A percentile compares a stretch with the other conserved stretches of the same genome.
Conservation (phyloP, 2,797 vertebrate species). For the Trachurus trachurus region DNA sequence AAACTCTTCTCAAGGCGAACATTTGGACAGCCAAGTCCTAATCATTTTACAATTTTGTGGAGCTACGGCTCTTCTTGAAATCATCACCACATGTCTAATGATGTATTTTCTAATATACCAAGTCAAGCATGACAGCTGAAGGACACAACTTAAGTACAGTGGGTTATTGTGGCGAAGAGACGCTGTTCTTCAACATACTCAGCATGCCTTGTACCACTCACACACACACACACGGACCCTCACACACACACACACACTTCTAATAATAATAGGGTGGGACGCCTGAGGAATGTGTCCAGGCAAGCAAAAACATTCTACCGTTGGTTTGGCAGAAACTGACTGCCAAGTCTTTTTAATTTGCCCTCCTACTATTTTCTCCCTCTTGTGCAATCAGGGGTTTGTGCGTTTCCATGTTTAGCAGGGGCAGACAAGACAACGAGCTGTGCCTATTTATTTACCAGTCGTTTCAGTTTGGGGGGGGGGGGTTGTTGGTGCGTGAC, state of each 20-base stretch:
- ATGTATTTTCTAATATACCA: constrained; percentile 48
- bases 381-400: constrained; percentile 69
- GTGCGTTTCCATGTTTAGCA: constrained; percentile 67
- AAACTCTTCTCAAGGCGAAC: constrained; percentile 29
- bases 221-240: constrained; percentile 21
- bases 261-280: constrained; percentile 85
- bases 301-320: constrained; percentile 78
- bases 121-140: constrained; percentile 59
- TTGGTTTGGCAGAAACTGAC: constrained; percentile 71
- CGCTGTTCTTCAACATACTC: constrained; percentile 55
- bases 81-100: constrained; percentile 57
- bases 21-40: constrained; percentile 31
- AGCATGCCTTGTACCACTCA: constrained; percentile 58
- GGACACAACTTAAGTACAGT: constrained; percentile 48
- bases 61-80: constrained; percentile 45
- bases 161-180: constrained; percentile 52
- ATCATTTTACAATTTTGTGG: constrained; percentile 56
- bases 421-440: constrained; percentile 66
- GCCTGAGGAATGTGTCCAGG: constrained; percentile 82
- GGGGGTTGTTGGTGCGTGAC: constrained; percentile 72
- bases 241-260: constrained; percentile 47
- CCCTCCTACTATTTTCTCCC: constrained; percentile 57
- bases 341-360: constrained; percentile 74
- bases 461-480: constrained; percentile 48
- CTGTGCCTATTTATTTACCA: constrained; percentile 72